phyloP scores from a whole-genome alignment of 2,888 invertebrate species.

The Diplazon laetatorius region DNA sequence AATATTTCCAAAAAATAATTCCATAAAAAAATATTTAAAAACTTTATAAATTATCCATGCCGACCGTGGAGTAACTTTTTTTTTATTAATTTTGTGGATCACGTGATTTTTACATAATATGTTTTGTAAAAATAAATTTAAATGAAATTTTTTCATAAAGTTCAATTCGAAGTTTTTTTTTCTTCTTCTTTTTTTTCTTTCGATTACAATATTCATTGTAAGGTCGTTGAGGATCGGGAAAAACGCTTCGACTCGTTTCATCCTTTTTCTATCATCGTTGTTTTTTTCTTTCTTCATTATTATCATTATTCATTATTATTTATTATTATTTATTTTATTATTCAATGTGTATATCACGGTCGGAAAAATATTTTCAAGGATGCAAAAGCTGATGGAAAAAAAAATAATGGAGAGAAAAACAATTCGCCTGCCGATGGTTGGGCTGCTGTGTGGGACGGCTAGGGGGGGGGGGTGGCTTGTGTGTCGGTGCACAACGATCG shows the following conservation, averaged over 20 bases:
- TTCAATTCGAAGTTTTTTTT: too few species aligned
- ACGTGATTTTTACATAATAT: slow-evolving; percentile 1
- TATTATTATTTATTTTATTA: not conserved
- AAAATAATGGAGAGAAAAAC: too few species aligned
- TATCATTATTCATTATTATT: not conserved
- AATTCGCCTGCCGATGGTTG: slow-evolving; percentile 27
- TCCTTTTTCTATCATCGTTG: not conserved
- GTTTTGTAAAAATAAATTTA: too few species aligned
- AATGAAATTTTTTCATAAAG: too few species aligned
- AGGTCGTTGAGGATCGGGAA: slow-evolving; percentile 4
- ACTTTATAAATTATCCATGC: too few species aligned
- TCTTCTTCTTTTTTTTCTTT: not conserved
- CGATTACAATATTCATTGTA: not conserved
- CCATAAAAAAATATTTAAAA: too few species aligned
- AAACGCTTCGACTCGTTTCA: slow-evolving; percentile 1
- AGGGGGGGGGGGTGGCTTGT: too few species aligned
- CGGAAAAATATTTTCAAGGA: slow-evolving; percentile 48
- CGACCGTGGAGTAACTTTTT: too few species aligned
- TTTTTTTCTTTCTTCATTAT: too few species aligned
- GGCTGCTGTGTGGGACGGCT: too few species aligned
- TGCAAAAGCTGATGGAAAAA: slow-evolving; percentile 27
- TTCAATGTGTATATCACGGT: slow-evolving; percentile 3
- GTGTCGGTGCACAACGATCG: slow-evolving; percentile 48
- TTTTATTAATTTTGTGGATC: too few species aligned
- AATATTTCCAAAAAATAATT: too few species aligned